Evolutionary conservation across 2,888 invertebrate species (phyloP).

Genomic region (Morpho helenor): DNA sequence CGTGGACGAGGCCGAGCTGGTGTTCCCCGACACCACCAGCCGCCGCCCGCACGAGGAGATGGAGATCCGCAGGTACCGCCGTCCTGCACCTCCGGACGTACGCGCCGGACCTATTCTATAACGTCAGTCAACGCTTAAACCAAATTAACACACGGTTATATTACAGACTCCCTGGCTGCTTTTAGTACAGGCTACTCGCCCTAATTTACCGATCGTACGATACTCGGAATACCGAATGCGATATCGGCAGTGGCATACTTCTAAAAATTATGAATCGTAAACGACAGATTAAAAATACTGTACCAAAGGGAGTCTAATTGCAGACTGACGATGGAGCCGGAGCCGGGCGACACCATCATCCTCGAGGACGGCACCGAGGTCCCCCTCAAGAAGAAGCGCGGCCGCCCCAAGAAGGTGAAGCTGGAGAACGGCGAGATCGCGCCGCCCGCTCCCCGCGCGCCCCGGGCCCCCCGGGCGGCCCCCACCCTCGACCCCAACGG

Average conservation of each 20-base stretch:
- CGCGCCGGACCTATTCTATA: too few species aligned
- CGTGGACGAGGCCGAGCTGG: constrained; percentile 92
- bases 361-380: constrained; percentile 82
- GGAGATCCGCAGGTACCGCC: constrained; percentile 66
- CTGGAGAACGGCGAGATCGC: constrained; percentile 83
- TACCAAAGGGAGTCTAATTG: constrained; percentile 37
- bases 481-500: constrained; percentile 44
- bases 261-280: constrained; percentile 22
- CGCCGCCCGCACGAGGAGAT: constrained; percentile 75
- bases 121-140: too few species aligned
- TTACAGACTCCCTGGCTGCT: too few species aligned
- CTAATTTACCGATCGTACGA: too few species aligned
- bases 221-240: too few species aligned
- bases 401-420: constrained; percentile 90
- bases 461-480: constrained; percentile 62
- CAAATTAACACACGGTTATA: too few species aligned
- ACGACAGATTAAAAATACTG: constrained; percentile 45
- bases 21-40: constrained; percentile 82
- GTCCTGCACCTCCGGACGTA: too few species aligned
- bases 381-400: constrained; percentile 92
- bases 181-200: too few species aligned
- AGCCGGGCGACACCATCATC: constrained; percentile 73
- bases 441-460: constrained; percentile 72
- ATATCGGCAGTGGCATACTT: not conserved
- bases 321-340: constrained; percentile 76